phyloP scores from a whole-genome alignment of 2,113 vertebrate genomes.

The Limanda limanda region DNA sequence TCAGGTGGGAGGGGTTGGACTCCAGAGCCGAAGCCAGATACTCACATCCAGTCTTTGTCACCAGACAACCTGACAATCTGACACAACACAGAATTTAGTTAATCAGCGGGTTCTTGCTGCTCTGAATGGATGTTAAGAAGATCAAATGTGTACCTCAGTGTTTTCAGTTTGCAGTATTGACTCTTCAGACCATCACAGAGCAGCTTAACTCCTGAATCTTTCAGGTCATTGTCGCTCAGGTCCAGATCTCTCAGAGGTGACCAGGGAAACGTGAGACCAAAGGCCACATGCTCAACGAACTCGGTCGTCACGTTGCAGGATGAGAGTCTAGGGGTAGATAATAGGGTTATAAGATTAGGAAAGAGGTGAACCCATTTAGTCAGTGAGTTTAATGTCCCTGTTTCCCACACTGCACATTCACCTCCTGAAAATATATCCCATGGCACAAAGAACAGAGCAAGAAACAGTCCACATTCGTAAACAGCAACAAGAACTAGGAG shows the following conservation, averaged over 20 bases:
- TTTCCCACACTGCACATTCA: no score
- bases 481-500: no score
- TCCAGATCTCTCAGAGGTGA: constrained; percentile 24
- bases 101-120: no score
- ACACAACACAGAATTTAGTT: background rate
- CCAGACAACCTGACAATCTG: constrained; percentile 69
- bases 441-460: no score
- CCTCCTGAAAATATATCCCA: no score
- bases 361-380: background rate
- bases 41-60: constrained; percentile 54
- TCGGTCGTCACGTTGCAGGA: constrained; percentile 63
- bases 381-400: no score
- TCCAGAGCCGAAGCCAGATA: constrained; percentile 38
- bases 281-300: constrained; percentile 45
- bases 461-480: no score
- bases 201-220: constrained; percentile 41
- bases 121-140: no score
- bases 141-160: constrained; percentile 50
- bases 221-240: constrained; percentile 50
- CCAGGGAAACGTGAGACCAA: constrained; percentile 45
- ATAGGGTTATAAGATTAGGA: background rate
- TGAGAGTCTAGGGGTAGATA: constrained; percentile 48
- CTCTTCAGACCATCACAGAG: constrained; percentile 62
- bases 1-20: constrained; percentile 46
- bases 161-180: constrained; percentile 55